Conservation (phyloP, 1,140 invertebrate genomes). For the Orius laevigatus region DNA sequence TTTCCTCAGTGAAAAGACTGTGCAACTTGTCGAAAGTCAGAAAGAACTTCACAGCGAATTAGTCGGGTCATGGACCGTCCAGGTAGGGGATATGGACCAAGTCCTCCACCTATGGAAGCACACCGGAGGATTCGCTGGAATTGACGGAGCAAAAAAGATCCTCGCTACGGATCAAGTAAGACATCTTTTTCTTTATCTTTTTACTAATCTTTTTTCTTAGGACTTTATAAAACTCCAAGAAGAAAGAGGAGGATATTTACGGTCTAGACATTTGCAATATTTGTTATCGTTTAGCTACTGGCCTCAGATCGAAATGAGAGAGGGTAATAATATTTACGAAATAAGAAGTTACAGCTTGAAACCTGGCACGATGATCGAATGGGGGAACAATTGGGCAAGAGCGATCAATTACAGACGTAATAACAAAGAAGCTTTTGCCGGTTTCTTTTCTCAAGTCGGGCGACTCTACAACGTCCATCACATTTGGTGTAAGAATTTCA, state of each 20-base stretch:
- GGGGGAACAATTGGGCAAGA: slow-evolving; percentile 97
- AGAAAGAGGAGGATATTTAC: slow-evolving; percentile 66
- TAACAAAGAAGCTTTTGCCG: slow-evolving; percentile 85
- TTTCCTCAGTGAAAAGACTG: slow-evolving; percentile 55
- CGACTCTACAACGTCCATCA: slow-evolving; percentile 93
- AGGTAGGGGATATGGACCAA: slow-evolving; percentile 95
- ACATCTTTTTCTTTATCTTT: slow-evolving; percentile 3
- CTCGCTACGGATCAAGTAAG: slow-evolving; percentile 55
- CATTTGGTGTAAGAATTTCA: slow-evolving; percentile 77
- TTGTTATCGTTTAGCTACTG: slow-evolving; percentile 80
- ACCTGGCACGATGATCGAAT: slow-evolving; percentile 96
- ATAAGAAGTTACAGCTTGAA: slow-evolving; percentile 79
- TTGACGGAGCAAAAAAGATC: slow-evolving; percentile 60
- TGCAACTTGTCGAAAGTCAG: slow-evolving; percentile 56
- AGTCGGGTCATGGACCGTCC: slow-evolving; percentile 74
- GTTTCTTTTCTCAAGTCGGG: slow-evolving; percentile 93
- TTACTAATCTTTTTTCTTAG: slow-evolving; percentile 30
- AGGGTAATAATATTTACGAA: slow-evolving; percentile 77
- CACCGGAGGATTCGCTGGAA: slow-evolving; percentile 74
- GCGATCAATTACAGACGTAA: slow-evolving; percentile 80
- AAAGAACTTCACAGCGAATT: slow-evolving; percentile 57
- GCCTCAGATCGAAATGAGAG: slow-evolving; percentile 58
- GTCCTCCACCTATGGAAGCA: slow-evolving; percentile 89
- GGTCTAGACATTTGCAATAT: slow-evolving; percentile 82
- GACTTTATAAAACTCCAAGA: slow-evolving; percentile 61